Base-by-base conservation (phyloP, 2,888 invertebrate genomes). In the Euproctis similis region DNA sequence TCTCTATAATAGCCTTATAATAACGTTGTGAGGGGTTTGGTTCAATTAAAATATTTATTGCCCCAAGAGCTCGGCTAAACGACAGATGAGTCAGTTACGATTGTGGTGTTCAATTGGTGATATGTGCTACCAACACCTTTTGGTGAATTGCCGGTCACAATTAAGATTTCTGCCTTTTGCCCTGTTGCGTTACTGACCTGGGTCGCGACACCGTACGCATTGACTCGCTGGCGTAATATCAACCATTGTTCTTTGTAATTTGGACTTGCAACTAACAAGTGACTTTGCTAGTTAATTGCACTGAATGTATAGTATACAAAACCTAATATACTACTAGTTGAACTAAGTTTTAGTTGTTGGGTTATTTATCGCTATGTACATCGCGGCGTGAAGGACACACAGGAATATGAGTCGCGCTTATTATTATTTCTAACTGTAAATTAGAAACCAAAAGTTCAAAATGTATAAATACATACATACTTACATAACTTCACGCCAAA, bases 161-260 rank as follows among this genome's bases (percentile, higher is more conserved):
- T 73, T 67, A 70, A 60, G 61, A 67, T 66, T n/a, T n/a, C n/a
- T n/a, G n/a, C n/a, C n/a, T n/a, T n/a, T n/a, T 64, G 66, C 55
- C 59, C 60, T 54, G 63, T 68, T 67, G 66, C 61, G 61, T 66
- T 66, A 65, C 52, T 48, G 44, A 37, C 53, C 40, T 52, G 53
- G 73, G 73, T 73, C 75, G 66, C 62, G 73, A 68, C 72, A 67
- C 63, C 62, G 51, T 62, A 60, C 63, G 61, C 65, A 55, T 56
- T 47, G 62, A 60, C 54, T 46, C 49, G 52, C 59, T 72, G 73
- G 67, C 63, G 70, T 70, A 72, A 73, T 65, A 58, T 53, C 51
- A n/a, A 52, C 54, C 61, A 65, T 64, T 69, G 67, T 60, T 57
- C 55, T 52, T 51, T 55, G 58, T 59, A 46, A 64, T 66, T 66